Evolutionary conservation across 2,888 invertebrate species (phyloP).

Genomic region (Dolichomitus sp.): DNA sequence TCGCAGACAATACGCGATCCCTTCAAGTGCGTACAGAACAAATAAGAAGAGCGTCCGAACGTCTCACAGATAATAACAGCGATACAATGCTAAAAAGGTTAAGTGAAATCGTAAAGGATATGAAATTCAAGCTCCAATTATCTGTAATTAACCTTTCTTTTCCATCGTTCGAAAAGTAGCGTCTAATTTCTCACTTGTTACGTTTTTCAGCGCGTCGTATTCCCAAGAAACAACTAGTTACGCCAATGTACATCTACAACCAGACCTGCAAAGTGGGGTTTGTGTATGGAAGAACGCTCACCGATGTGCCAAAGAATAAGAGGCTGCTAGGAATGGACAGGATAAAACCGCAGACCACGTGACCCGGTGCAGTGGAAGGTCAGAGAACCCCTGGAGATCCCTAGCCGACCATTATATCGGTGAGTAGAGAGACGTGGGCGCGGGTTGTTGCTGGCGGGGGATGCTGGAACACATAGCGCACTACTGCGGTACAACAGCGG

Average conservation of each 20-base stretch:
- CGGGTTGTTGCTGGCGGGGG: conserved; percentile 46
- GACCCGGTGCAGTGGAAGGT: conserved; percentile 69
- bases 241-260: conserved; percentile 7
- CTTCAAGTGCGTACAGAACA: not conserved
- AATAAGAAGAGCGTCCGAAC: not conserved
- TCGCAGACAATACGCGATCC: conserved; percentile 17
- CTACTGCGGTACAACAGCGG: conserved; percentile 10
- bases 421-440: conserved; percentile 51
- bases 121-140: conserved; percentile 8
- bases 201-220: not conserved
- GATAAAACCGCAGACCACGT: conserved; percentile 60
- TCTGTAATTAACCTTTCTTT: conserved; percentile 10
- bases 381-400: conserved; percentile 77
- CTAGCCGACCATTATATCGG: conserved; percentile 77
- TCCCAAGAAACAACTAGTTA: conserved; percentile 7
- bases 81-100: not conserved
- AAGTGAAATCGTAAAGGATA: not conserved
- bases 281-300: conserved; percentile 18
- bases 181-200: not conserved
- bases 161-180: not conserved
- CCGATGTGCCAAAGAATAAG: conserved; percentile 21
- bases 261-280: conserved; percentile 7
- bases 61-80: not conserved
- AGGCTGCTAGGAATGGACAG: conserved; percentile 41
- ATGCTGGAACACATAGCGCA: conserved; percentile 26